Evolutionary conservation across 2,113 vertebrate genomes (phyloP), one percentile per base, ranked within the genome.

Genomic region (Pitta sordida): DNA sequence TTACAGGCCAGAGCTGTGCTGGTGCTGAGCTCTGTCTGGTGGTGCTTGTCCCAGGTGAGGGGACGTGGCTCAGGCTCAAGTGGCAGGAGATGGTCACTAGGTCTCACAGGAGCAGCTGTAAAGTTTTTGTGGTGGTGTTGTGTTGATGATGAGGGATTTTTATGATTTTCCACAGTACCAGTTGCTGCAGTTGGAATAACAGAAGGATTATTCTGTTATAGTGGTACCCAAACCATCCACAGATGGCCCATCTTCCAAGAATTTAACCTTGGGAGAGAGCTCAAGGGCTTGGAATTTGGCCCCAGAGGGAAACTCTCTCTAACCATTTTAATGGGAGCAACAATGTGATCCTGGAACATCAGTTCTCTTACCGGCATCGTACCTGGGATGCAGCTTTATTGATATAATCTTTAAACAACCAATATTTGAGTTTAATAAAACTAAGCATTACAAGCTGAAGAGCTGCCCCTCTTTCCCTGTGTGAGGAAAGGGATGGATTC

Each of bases 181-280:
- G 5, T 71, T 60, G 8, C 11, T 55, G 34, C 36, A 49, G 32
- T 8, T 71, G 71, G n/a, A 65, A 29, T 70, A 36, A 30, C 20
- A 26, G 22, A 18, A 16, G 20, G 39, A 16, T 32, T 9, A 6
- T 0, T 19, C 27, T 0, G 0, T 15, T n/a, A n/a, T n/a, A n/a
- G 11, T 79, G 21, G 24, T 63, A 13, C 17, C 3, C 2, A 37
- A 29, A 41, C 22, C 27, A 4, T 37, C 53, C 62, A 34, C 30
- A 23, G 67, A 7, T 51, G 60, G 15, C 48, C 27, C 4, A 62
- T 18, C 16, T 67, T 78, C 49, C 19, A 18, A 46, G 21, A 21
- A 15, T 24, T 65, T 44, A 37, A 34, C 12, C 27, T 68, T 26
- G 19, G 13, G 30, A 76, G 56, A 29, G 11, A 20, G 37, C 51